Evolutionary conservation across 2,888 invertebrate genomes (phyloP).

Genomic region (Nemotelus pantherinus): DNA sequence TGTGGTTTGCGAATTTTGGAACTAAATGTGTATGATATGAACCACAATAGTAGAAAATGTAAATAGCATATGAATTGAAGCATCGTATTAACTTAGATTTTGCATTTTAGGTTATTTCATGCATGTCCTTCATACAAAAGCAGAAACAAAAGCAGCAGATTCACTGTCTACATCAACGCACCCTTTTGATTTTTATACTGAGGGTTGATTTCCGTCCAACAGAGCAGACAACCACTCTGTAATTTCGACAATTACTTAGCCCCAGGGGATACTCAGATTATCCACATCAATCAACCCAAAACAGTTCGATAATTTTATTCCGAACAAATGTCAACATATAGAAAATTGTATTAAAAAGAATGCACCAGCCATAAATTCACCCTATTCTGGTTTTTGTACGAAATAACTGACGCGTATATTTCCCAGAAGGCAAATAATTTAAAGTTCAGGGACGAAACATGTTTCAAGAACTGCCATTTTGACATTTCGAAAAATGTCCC

Average conservation of each 20-base stretch:
- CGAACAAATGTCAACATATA: constrained; percentile 49
- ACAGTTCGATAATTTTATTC: constrained; percentile 44
- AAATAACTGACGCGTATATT: constrained; percentile 5
- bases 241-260: constrained; percentile 40
- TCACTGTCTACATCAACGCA: too few species aligned
- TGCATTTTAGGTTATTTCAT: too few species aligned
- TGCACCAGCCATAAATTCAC: neutral
- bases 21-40: too few species aligned
- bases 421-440: constrained; percentile 32
- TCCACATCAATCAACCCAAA: constrained; percentile 41
- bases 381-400: neutral
- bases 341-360: constrained; percentile 45
- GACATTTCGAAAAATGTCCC: neutral
- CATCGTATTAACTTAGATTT: too few species aligned
- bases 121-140: too few species aligned
- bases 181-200: too few species aligned
- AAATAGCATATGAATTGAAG: too few species aligned
- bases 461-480: constrained; percentile 14
- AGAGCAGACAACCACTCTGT: constrained; percentile 6
- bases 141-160: too few species aligned
- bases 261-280: constrained; percentile 43
- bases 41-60: too few species aligned
- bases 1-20: too few species aligned
- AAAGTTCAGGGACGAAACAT: constrained; percentile 17
- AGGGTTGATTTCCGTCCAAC: too few species aligned